These are phyloP conservation scores for Rhabdomys dilectus DNA, from an alignment of 2,113 vertebrate species.

Conservation along the genomic window DNA sequence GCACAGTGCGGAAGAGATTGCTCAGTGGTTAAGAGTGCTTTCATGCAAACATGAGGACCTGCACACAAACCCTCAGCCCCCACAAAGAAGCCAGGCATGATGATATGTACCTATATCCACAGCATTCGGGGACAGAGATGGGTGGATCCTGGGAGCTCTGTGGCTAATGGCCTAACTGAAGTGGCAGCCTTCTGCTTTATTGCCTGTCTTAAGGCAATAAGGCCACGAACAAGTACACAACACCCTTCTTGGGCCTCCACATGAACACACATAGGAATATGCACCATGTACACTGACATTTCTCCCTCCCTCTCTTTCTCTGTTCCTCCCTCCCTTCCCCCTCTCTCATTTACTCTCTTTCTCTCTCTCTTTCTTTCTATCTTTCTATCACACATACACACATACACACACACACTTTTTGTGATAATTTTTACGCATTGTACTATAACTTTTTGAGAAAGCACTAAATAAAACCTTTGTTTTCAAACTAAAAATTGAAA, in stretches of 20 bases:
- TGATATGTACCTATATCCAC: too few relatives aligned
- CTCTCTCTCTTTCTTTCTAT: background rate
- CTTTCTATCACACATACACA: background rate
- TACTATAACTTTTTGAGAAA: conserved; percentile 10
- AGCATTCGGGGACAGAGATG: background rate
- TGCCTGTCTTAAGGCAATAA: background rate
- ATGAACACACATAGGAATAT: background rate
- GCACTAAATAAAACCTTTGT: conserved; percentile 26
- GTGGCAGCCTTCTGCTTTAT: background rate
- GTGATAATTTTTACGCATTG: conserved; percentile 30
- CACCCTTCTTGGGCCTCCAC: background rate
- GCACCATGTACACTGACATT: too few relatives aligned
- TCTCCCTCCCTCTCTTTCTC: background rate
- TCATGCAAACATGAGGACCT: too few relatives aligned
- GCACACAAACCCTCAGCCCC: background rate
- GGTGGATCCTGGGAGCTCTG: too few relatives aligned
- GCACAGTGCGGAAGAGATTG: background rate
- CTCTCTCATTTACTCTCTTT: background rate
- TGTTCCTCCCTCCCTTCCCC: background rate
- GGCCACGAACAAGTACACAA: background rate
- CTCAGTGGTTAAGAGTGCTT: background rate
- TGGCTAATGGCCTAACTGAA: background rate
- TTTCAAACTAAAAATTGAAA: conserved; percentile 49
- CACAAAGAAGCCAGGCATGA: too few relatives aligned
- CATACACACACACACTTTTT: background rate